Evolutionary conservation across 2,888 invertebrate species (phyloP).

Genomic region (Argyra leucocephala): DNA sequence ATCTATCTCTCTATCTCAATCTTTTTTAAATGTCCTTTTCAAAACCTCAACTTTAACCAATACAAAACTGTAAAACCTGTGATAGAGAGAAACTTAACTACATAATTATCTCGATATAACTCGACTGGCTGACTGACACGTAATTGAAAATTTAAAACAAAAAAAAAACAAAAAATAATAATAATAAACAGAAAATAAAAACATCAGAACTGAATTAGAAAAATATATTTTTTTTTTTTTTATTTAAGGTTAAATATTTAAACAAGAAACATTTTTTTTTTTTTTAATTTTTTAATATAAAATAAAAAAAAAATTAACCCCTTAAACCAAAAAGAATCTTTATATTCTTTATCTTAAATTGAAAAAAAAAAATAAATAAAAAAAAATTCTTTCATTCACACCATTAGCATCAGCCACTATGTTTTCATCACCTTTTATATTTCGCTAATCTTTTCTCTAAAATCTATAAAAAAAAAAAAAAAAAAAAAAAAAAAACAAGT

Average conservation of each 20-base stretch:
- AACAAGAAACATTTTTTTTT: no score
- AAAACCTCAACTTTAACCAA: no score
- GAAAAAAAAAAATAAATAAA: neutral
- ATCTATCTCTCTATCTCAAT: no score
- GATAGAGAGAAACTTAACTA: no score
- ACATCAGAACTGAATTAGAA: neutral
- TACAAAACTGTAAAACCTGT: no score
- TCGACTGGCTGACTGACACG: neutral
- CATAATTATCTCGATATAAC: neutral
- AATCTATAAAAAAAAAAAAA: neutral
- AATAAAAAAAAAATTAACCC: neutral
- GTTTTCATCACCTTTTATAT: neutral
- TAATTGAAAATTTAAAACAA: neutral
- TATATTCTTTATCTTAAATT: no score
- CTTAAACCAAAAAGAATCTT: neutral
- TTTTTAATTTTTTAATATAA: no score
- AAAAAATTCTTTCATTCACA: constrained; percentile 1
- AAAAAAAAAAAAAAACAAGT: no score
- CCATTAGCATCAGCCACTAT: neutral
- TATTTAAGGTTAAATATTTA: neutral
- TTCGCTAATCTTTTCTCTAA: neutral
- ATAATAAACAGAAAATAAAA: neutral
- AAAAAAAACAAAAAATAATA: neutral
- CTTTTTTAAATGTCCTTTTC: no score
- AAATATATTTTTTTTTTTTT: no score